These are phyloP conservation scores for Chloroclystis v-ata DNA, from an alignment of 2,888 invertebrate species.

Conservation along the genomic window DNA sequence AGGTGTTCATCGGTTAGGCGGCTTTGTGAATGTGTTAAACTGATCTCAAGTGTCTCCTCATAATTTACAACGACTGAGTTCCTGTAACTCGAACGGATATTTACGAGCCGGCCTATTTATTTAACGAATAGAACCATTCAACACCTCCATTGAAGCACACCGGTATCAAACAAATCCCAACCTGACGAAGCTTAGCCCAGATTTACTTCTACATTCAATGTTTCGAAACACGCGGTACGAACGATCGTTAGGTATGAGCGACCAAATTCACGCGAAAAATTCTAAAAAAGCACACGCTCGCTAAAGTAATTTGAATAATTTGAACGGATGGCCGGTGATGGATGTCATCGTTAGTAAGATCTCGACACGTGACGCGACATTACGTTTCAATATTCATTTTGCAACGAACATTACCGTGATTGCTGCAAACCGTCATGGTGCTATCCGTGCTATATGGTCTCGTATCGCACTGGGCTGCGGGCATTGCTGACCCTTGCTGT, in stretches of 20 bases:
- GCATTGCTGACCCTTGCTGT: too few relatives aligned
- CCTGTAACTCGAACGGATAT: neutral
- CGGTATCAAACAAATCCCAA: too few relatives aligned
- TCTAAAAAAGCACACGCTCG: slow-evolving; percentile 24
- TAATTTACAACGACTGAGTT: neutral
- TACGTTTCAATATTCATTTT: slow-evolving; percentile 22
- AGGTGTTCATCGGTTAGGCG: neutral
- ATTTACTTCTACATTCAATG: too few relatives aligned
- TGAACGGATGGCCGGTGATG: slow-evolving; percentile 28
- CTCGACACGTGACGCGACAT: slow-evolving; percentile 8
- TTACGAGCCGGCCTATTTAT: neutral
- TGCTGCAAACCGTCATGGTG: slow-evolving; percentile 1
- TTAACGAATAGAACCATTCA: too few relatives aligned
- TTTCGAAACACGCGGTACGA: neutral
- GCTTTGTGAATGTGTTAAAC: neutral
- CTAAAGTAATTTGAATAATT: slow-evolving; percentile 29
- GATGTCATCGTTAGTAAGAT: slow-evolving; percentile 24
- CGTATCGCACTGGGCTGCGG: too few relatives aligned
- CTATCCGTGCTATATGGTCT: too few relatives aligned
- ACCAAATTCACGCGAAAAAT: slow-evolving; percentile 15
- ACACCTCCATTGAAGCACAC: neutral
- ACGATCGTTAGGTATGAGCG: slow-evolving; percentile 4
- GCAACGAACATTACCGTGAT: slow-evolving; percentile 16
- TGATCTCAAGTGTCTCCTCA: neutral
- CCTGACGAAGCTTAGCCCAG: too few relatives aligned